Base-by-base conservation (phyloP, 2,888 invertebrate genomes). In the Sussaba pulchella region DNA sequence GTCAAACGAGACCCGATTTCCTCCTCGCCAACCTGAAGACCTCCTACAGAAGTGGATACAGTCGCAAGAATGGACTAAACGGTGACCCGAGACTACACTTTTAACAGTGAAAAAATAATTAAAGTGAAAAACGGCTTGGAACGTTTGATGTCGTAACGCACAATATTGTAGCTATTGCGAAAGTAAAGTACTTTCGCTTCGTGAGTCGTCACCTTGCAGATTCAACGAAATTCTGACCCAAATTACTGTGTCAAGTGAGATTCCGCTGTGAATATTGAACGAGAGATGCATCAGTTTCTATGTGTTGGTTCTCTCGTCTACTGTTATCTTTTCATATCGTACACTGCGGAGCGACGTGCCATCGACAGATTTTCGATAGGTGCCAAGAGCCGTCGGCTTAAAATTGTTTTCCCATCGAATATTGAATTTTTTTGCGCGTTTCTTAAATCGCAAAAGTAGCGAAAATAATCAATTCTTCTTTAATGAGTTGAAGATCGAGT, bases 191-290 rank as follows among this genome's bases (percentile, higher is more conserved):
- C 2, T 2, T 36, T 50, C 1, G 9, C 14, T 36, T 10, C 1
- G 1, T 39, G 52, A 52, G 21, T n/a, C 50, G 36, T 36, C 52
- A 39, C 39, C 21, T 52, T 39, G 52, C 39, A 19, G 47, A 47
- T 26, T 66, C 17, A 66, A 31, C 66, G n/a, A n/a, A 50, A 36
- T n/a, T 36, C 31, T 47, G 45, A 45, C 36, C 2, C 14, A 31
- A 67, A 50, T 52, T 39, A 50, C 39, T 67, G 66, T 52, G 66
- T 39, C 66, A 19, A 8, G 17, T 14, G 31, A 43, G 43, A 57
- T 31, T 14, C 66, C 36, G 66, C 31, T 14, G 36, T 50, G n/a
- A 47, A 52, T 67, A 39, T 67, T 39, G 66, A 67, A 59, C 43
- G 47, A 26, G 45, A 14, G 45, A 31, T 57, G 57, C 36, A 31